Base-by-base conservation (phyloP, 2,888 invertebrate species). In the Drosophila siamana region DNA sequence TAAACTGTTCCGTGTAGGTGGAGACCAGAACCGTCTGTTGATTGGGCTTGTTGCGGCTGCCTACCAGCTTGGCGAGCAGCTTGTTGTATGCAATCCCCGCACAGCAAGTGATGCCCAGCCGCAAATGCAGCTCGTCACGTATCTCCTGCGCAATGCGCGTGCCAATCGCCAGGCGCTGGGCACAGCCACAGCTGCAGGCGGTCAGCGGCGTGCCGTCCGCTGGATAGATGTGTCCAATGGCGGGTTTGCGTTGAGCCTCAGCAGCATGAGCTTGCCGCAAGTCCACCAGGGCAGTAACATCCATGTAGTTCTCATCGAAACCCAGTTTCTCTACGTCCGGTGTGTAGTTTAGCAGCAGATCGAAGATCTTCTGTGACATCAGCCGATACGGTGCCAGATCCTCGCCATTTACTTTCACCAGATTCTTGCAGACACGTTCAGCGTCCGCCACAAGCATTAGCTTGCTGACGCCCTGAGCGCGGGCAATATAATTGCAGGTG, bases 41-140 rank as follows among this genome's bases (percentile, higher is more conserved):
- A 91, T 97, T 95, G 5, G 97, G 97, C 91, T 96, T 97, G 89
- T 96, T 94, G 72, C 94, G 92, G 38, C 94, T 93, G 73, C 96
- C 95, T 48, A 94, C 95, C 71, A 97, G 92, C 92, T 97, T 97
- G 2, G 97, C 95, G 87, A 97, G 91, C 65, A 97, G 92, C 92
- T 97, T 97, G 91, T 97, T 97, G 85, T 96, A 96, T 30, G 96
- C 95, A 69, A 97, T 94, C 50, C 97, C 97, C 33, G 97, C 96
- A 93, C 96, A 96, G 79, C 95, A 95, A 2, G 96, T 97, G 67
- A 97, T 93, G 54, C 95, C 94, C 75, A 97, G 92, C 74, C 96
- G 95, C 63, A 94, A 93, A 76, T 93, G 93, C 77, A 97, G 93
- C 79, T 94, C 94, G 71, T 95, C 93, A 55, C 97, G 94, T 88